Percentiles rank a stretch among this genome's conserved stretches.
phyloP scores from a whole-genome alignment of 2,888 invertebrate genomes.

The Acanthococcus lagerstroemiae region DNA sequence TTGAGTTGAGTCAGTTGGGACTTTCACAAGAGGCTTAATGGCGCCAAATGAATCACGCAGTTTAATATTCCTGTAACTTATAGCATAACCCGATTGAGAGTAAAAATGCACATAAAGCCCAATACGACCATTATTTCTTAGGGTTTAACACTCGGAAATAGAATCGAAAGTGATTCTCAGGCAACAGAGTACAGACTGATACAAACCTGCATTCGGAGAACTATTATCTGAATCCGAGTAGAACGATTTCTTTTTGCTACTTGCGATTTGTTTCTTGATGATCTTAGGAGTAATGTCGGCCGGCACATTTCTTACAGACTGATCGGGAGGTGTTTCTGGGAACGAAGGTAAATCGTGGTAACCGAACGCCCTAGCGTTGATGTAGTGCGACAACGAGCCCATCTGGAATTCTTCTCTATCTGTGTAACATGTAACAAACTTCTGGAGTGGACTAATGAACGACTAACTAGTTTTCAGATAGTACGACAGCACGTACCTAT shows the following conservation, averaged over 20 bases:
- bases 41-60: no score
- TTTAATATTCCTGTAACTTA: no score
- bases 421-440: no score
- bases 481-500: slow-evolving; percentile 48
- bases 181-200: not conserved
- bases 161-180: not conserved
- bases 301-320: slow-evolving; percentile 65
- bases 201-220: slow-evolving; percentile 34
- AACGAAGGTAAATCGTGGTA: slow-evolving; percentile 82
- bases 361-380: slow-evolving; percentile 73
- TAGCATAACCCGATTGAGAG: no score
- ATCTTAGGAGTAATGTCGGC: slow-evolving; percentile 41
- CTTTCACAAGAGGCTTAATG: no score
- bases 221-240: slow-evolving; percentile 50
- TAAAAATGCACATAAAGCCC: no score
- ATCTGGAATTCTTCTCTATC: slow-evolving; percentile 81
- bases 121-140: no score
- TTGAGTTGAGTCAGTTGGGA: no score
- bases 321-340: slow-evolving; percentile 64
- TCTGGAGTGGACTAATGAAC: no score
- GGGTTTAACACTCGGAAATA: no score
- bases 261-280: slow-evolving; percentile 38
- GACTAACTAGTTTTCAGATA: no score
- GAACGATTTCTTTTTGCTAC: slow-evolving; percentile 52
- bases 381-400: slow-evolving; percentile 89